Conservation (phyloP, 1,140 invertebrate genomes). For the Heliothis virescens region DNA sequence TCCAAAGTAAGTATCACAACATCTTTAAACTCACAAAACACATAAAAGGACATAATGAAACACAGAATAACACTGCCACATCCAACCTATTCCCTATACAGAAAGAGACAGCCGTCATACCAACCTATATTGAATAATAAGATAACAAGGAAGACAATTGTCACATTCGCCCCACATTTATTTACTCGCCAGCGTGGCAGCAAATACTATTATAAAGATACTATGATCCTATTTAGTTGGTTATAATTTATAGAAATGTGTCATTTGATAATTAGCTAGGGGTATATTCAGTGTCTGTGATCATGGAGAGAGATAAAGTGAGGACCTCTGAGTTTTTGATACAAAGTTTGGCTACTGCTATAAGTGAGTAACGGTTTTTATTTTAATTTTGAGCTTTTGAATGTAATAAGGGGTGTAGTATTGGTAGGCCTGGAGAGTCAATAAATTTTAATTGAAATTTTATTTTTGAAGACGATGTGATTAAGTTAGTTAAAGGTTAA, state of each 20-base stretch:
- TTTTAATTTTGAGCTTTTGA: background rate
- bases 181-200: constrained; percentile 22
- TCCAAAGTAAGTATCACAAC: no score
- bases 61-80: no score
- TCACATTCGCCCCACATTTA: background rate
- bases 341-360: constrained; percentile 35
- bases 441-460: no score
- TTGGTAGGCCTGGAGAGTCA: no score
- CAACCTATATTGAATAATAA: constrained; percentile 30
- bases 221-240: constrained; percentile 24
- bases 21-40: no score
- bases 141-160: constrained; percentile 33
- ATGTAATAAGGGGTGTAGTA: no score
- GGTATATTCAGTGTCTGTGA: background rate
- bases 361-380: constrained; percentile 35
- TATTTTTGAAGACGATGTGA: no score
- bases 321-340: constrained; percentile 32
- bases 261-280: constrained; percentile 9
- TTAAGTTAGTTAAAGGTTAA: no score
- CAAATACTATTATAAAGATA: constrained; percentile 2
- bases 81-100: background rate
- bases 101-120: background rate
- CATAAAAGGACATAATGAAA: background rate
- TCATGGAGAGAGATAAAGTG: constrained; percentile 38
- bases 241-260: constrained; percentile 10